phyloP scores from a whole-genome alignment of 1,140 invertebrate species.

The Habropoda laboriosa region DNA sequence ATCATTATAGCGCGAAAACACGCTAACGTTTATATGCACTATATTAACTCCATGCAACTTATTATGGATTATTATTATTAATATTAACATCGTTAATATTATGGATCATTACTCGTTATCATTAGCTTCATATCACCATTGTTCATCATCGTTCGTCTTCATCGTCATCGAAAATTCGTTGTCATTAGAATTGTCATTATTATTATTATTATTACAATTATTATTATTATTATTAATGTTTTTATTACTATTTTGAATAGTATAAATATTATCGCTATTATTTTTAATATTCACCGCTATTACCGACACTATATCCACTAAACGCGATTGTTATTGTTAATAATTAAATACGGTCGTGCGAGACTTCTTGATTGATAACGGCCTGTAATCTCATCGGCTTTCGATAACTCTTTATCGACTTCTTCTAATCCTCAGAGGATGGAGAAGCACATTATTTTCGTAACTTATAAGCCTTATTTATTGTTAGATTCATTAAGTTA shows the following conservation, averaged over 20 bases:
- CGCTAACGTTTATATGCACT: conserved; percentile 58
- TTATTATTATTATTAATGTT: conserved; percentile 53
- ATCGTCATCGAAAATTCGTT: not conserved
- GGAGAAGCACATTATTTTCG: conserved; percentile 1
- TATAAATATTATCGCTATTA: conserved; percentile 37
- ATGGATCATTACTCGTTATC: conserved; percentile 33
- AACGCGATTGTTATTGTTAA: conserved; percentile 47
- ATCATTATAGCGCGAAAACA: conserved; percentile 69
- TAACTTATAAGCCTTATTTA: conserved; percentile 65
- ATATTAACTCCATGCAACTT: conserved; percentile 51
- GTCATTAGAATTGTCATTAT: conserved; percentile 38
- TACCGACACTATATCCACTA: conserved; percentile 1
- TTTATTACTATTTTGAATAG: conserved; percentile 41
- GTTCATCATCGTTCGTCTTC: conserved; percentile 9
- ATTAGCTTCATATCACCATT: not conserved
- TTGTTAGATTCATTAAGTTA: conserved; percentile 54
- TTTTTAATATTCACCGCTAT: conserved; percentile 27
- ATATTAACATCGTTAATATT: conserved; percentile 57
- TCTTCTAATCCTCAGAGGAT: too few species aligned
- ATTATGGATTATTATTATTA: conserved; percentile 55
- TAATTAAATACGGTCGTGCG: not conserved
- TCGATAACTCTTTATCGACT: too few species aligned
- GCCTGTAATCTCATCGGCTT: conserved; percentile 21
- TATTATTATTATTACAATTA: conserved; percentile 52
- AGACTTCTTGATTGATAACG: not conserved